Conservation (phyloP, 37 sponge, comb jelly and placozoan genomes). For the Lycopodina hypogea region DNA sequence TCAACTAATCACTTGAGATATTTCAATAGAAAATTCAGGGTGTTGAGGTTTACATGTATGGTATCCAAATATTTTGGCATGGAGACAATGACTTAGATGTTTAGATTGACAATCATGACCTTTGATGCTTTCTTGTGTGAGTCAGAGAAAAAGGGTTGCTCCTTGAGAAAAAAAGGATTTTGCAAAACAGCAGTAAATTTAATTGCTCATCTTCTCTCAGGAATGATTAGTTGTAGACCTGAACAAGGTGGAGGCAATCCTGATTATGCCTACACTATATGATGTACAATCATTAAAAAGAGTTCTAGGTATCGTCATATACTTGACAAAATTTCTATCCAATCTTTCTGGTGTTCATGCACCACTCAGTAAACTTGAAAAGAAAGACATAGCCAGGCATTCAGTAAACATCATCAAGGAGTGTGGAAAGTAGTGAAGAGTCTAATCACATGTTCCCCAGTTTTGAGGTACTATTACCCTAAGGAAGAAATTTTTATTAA, state of each 20-base stretch:
- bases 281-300: conserved; percentile 40
- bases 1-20: conserved; percentile 52
- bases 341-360: conserved; percentile 16
- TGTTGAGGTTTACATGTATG: conserved; percentile 43
- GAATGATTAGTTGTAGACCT: conserved; percentile 15
- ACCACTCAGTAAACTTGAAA: conserved; percentile 6
- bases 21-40: conserved; percentile 55
- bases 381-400: conserved; percentile 6
- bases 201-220: neutral
- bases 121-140: conserved; percentile 20
- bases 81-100: conserved; percentile 28
- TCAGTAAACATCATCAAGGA: neutral
- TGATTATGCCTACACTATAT: conserved; percentile 43
- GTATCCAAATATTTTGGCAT: conserved; percentile 34
- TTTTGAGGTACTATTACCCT: conserved; percentile 5
- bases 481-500: conserved; percentile 19
- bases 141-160: conserved; percentile 12
- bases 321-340: conserved; percentile 55
- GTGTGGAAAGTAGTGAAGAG: conserved; percentile 12
- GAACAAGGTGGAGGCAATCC: conserved; percentile 27
- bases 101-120: conserved; percentile 5
- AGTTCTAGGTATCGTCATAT: conserved; percentile 37
- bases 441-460: conserved; percentile 23
- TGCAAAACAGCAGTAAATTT: neutral
- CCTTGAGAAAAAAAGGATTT: conserved; percentile 26